phyloP scores from a whole-genome alignment of 2,797 vertebrate genomes.

The Spheniscus humboldti region DNA sequence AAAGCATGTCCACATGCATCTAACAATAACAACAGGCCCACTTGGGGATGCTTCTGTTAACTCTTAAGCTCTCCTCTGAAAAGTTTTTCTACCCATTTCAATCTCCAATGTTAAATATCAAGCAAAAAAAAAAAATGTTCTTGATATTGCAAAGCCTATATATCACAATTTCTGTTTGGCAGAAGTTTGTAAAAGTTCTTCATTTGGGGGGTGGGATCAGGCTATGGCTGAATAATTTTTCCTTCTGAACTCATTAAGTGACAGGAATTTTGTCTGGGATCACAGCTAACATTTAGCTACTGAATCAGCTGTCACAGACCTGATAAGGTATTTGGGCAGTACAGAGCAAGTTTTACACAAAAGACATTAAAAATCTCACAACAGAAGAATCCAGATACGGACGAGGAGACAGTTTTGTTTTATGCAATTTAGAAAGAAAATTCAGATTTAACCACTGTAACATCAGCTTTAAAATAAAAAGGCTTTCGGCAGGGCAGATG shows the following conservation, averaged over 20 bases:
- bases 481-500: neutral
- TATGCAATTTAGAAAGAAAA: neutral
- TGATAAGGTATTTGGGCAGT: neutral
- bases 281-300: neutral
- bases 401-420: neutral
- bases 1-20: accelerated
- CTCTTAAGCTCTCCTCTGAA: neutral
- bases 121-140: neutral
- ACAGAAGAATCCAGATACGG: neutral
- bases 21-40: neutral
- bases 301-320: neutral
- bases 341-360: neutral
- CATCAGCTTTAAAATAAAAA: neutral
- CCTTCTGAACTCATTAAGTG: neutral
- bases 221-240: neutral
- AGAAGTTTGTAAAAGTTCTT: neutral
- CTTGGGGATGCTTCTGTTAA: neutral
- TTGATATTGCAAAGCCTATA: neutral
- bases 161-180: neutral
- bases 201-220: neutral
- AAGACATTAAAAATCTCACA: neutral
- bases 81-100: neutral
- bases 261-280: neutral
- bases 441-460: neutral
- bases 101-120: neutral